Conservation (phyloP, 2,888 invertebrate genomes). For the Keiferia lycopersicella region DNA sequence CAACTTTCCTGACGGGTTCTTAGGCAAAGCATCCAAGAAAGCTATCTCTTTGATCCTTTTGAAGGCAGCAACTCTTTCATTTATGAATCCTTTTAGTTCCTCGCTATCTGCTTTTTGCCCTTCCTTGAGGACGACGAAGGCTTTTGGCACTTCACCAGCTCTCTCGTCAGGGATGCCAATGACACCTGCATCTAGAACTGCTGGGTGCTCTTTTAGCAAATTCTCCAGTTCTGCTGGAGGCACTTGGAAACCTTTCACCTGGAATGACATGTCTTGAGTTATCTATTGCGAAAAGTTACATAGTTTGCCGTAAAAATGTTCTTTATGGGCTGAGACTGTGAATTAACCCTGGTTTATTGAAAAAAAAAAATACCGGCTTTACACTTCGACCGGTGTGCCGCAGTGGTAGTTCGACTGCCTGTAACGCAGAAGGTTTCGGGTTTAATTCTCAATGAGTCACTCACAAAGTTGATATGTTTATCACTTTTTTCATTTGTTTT, state of each 20-base stretch:
- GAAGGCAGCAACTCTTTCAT: conserved; percentile 84
- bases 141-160: conserved; percentile 86
- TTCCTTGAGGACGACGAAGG: conserved; percentile 81
- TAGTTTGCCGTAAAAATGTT: too few species aligned
- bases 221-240: conserved; percentile 91
- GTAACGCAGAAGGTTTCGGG: too few species aligned
- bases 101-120: conserved; percentile 60
- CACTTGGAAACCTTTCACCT: conserved; percentile 84
- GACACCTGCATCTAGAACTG: conserved; percentile 88
- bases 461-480: too few species aligned
- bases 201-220: conserved; percentile 83
- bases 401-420: too few species aligned
- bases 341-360: too few species aligned
- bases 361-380: too few species aligned
- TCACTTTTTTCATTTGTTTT: too few species aligned
- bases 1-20: conserved; percentile 87
- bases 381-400: too few species aligned
- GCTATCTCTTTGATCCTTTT: conserved; percentile 84
- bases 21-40: conserved; percentile 84
- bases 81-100: conserved; percentile 82
- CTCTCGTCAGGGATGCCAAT: conserved; percentile 84
- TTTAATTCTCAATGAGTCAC: too few species aligned
- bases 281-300: not conserved
- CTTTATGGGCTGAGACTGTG: too few species aligned
- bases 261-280: conserved; percentile 47